Conservation (phyloP, 2,113 vertebrate species). For the Propithecus coquereli region DNA sequence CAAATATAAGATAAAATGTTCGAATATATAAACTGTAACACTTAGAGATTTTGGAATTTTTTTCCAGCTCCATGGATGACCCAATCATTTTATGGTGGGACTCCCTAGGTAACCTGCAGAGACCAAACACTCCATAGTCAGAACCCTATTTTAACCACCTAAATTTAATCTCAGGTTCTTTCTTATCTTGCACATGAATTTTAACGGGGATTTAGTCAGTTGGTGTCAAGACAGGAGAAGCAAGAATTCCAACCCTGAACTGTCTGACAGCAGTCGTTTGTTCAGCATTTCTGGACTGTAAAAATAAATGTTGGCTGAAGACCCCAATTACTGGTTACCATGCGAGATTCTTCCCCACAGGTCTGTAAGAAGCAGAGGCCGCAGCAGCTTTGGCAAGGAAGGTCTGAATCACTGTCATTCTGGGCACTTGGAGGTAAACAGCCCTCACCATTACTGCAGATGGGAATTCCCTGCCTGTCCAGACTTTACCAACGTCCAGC, state of each 20-base stretch:
- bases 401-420: slow-evolving; percentile 41
- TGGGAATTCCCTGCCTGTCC: slow-evolving; percentile 1
- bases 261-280: neutral
- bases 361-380: neutral
- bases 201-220: neutral
- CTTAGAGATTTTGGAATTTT: neutral
- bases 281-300: neutral
- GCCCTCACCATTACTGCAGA: neutral
- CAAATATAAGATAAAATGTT: slow-evolving; percentile 7
- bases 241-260: neutral
- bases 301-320: neutral
- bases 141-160: neutral
- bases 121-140: neutral
- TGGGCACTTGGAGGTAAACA: slow-evolving; percentile 22
- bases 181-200: neutral
- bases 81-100: neutral
- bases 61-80: neutral
- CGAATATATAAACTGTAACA: neutral
- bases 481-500: neutral
- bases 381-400: neutral
- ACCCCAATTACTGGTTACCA: neutral
- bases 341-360: neutral
- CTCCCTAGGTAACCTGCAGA: neutral
- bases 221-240: neutral
- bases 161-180: slow-evolving; percentile 6